Percentiles rank a stretch among this genome's conserved stretches.
Conservation (phyloP, 1,140 invertebrate species). For the Globodera ellingtonae region DNA sequence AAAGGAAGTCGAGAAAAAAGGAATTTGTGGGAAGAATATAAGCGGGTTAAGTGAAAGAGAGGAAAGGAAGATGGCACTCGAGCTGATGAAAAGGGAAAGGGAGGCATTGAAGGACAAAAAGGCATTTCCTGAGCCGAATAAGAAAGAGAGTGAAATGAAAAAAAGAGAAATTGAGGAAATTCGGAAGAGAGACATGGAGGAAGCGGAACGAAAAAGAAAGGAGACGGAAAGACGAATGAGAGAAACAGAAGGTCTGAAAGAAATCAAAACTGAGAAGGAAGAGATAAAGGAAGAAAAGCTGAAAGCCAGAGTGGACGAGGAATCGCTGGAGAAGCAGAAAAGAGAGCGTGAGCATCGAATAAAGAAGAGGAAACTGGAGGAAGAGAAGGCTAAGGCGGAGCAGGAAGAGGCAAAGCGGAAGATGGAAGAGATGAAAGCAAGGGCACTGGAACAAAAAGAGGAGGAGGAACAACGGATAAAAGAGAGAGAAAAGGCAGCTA, state of each 20-base stretch:
- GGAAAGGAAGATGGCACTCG: conserved; percentile 30
- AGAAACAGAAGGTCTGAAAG: conserved; percentile 1
- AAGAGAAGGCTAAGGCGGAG: conserved; percentile 29
- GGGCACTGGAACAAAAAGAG: conserved; percentile 7
- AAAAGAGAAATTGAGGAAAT: conserved; percentile 26
- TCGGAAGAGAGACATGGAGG: conserved; percentile 19
- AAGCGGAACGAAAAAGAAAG: conserved; percentile 27
- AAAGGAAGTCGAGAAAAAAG: not conserved
- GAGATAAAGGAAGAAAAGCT: conserved; percentile 5
- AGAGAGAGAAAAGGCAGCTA: not conserved
- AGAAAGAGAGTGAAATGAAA: conserved; percentile 14
- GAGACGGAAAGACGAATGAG: conserved; percentile 11
- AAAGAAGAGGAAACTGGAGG: conserved; percentile 24
- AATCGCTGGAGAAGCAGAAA: not conserved
- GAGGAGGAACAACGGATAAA: conserved; percentile 19
- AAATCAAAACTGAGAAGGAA: not conserved
- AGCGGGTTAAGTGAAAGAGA: conserved; percentile 18
- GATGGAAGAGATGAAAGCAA: not conserved
- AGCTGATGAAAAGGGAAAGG: conserved; percentile 20
- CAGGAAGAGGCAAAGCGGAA: not conserved
- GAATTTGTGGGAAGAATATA: conserved; percentile 12
- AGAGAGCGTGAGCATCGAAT: not conserved
- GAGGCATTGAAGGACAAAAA: conserved; percentile 16
- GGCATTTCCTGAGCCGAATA: conserved; percentile 2
- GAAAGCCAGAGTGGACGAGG: not conserved